Evolutionary conservation across 2,113 vertebrate species (phyloP).

Genomic region (Hemibagrus wyckioides): DNA sequence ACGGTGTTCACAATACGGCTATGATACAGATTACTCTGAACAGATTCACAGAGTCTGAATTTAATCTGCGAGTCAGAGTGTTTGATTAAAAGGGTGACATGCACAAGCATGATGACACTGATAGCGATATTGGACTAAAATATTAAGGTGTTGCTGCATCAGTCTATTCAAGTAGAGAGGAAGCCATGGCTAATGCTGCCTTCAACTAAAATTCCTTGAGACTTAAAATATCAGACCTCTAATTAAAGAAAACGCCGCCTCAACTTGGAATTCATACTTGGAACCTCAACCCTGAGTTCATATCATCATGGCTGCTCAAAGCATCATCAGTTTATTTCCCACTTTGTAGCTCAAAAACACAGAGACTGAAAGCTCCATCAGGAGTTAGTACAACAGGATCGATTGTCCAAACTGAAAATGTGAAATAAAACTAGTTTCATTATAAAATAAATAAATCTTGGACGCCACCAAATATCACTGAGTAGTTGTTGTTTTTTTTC

Average conservation of each 20-base stretch:
- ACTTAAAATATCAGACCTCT: not conserved
- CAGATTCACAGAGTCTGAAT: not conserved
- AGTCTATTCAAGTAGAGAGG: not conserved
- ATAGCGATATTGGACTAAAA: not conserved
- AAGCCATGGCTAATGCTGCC: not conserved
- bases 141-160: not conserved
- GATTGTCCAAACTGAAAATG: not conserved
- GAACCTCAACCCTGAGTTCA: not conserved
- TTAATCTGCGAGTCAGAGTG: too few species aligned
- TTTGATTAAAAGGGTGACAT: not conserved
- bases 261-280: not conserved
- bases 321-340: not conserved
- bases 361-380: not conserved
- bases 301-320: not conserved
- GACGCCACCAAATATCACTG: not conserved
- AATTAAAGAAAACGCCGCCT: not conserved
- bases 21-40: not conserved
- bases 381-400: not conserved
- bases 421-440: not conserved
- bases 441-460: conserved; percentile 12
- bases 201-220: not conserved
- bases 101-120: not conserved
- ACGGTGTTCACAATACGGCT: not conserved
- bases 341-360: not conserved
- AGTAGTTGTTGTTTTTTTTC: not conserved